Evolutionary conservation across 2,888 invertebrate species (phyloP).

Genomic region (Brachyopa scutellaris): DNA sequence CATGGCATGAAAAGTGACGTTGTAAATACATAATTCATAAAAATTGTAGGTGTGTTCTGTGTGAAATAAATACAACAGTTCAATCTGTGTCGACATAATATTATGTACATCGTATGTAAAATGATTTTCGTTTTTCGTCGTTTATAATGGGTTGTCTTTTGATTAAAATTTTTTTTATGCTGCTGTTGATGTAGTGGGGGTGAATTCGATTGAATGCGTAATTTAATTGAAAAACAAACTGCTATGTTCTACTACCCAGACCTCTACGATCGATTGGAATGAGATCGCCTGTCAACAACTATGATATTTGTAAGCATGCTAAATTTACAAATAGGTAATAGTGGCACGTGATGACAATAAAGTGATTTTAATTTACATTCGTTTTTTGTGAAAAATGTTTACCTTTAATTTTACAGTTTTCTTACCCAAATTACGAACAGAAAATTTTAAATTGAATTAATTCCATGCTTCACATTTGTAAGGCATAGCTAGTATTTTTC

Average conservation of each 20-base stretch:
- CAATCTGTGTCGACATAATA: not conserved
- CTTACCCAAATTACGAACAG: too few relatives aligned
- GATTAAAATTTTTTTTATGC: too few relatives aligned
- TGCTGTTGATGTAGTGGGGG: too few relatives aligned
- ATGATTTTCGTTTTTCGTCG: not conserved
- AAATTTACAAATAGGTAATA: not conserved
- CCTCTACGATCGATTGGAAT: not conserved
- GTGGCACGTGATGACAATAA: not conserved
- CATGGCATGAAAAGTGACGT: not conserved
- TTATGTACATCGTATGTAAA: too few relatives aligned
- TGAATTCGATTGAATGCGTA: not conserved
- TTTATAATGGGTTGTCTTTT: not conserved
- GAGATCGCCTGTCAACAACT: not conserved
- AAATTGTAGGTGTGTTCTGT: too few relatives aligned
- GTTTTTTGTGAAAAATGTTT: too few relatives aligned
- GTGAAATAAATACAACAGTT: conserved; percentile 17
- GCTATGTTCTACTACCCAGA: too few relatives aligned
- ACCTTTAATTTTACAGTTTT: too few relatives aligned
- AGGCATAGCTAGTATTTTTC: too few relatives aligned
- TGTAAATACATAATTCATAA: conserved; percentile 8
- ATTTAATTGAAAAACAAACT: conserved; percentile 5
- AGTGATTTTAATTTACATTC: too few relatives aligned
- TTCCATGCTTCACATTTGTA: too few relatives aligned
- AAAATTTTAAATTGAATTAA: too few relatives aligned
- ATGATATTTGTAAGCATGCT: not conserved